These are phyloP conservation scores for Rhopalosiphum maidis DNA, from an alignment of 1,140 invertebrate species.

Conservation along the genomic window DNA sequence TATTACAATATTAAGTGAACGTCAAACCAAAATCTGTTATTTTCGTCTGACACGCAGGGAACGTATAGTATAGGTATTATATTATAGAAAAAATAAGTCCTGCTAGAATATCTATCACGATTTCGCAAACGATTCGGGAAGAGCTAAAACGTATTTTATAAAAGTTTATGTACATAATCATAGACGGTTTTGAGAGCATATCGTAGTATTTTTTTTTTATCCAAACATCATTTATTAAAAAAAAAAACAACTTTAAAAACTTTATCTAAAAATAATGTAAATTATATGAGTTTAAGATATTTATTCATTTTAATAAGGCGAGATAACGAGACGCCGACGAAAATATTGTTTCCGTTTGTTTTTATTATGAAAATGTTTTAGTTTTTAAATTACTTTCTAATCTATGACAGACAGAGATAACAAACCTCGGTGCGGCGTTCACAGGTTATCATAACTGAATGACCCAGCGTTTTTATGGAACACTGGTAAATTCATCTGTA, in stretches of 20 bases:
- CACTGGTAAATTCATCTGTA: not conserved
- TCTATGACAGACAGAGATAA: not conserved
- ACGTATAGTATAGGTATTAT: not conserved
- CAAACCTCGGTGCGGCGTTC: not conserved
- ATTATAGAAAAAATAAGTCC: not conserved
- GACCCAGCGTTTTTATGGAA: not conserved
- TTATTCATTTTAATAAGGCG: not conserved
- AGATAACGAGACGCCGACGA: not conserved
- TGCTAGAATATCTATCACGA: not conserved
- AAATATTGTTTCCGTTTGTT: not conserved
- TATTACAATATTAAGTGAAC: slow-evolving; percentile 17
- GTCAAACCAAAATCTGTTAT: not conserved
- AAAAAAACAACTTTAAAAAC: not conserved
- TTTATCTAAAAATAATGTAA: not conserved
- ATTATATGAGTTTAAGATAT: not conserved
- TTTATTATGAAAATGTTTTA: not conserved
- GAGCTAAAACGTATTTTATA: not conserved
- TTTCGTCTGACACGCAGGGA: not conserved
- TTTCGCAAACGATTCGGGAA: not conserved
- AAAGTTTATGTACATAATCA: not conserved
- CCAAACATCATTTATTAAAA: not conserved
- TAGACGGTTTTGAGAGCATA: not conserved
- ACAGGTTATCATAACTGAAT: not conserved
- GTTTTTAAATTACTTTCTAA: not conserved
- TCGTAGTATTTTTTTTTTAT: not conserved